Conservation (phyloP, 2,113 vertebrate species). For the Scolopax mira region DNA sequence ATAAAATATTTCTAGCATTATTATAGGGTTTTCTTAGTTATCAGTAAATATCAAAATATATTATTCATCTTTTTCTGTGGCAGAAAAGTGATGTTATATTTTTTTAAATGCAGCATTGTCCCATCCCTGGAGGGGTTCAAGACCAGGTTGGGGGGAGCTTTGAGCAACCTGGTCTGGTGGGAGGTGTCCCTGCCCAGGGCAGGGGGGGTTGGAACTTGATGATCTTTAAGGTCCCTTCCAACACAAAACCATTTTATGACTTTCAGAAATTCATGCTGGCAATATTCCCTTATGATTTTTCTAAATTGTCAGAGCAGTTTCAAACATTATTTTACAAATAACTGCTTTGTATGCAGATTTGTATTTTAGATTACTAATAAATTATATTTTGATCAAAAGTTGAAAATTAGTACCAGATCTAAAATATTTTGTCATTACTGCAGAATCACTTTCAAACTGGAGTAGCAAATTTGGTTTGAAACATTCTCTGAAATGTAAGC, state of each 20-base stretch:
- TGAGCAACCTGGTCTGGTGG: too few species aligned
- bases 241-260: too few species aligned
- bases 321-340: not conserved
- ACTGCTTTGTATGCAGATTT: not conserved
- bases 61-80: not conserved
- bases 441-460: not conserved
- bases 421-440: not conserved
- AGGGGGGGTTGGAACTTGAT: too few species aligned
- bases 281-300: not conserved
- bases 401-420: not conserved
- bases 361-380: not conserved
- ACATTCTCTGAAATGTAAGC: not conserved
- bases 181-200: too few species aligned
- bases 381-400: not conserved
- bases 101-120: not conserved
- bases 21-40: not conserved
- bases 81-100: not conserved
- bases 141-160: too few species aligned
- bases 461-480: not conserved
- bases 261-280: not conserved
- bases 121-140: too few species aligned
- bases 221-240: too few species aligned
- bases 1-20: not conserved
- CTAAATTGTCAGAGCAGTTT: not conserved
- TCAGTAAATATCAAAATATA: not conserved